Percentiles rank a stretch among this genome's conserved stretches.
Evolutionary conservation across 92 coral and sea anemone genomes (phyloP).

Genomic region (Parazoanthus swiftii): DNA sequence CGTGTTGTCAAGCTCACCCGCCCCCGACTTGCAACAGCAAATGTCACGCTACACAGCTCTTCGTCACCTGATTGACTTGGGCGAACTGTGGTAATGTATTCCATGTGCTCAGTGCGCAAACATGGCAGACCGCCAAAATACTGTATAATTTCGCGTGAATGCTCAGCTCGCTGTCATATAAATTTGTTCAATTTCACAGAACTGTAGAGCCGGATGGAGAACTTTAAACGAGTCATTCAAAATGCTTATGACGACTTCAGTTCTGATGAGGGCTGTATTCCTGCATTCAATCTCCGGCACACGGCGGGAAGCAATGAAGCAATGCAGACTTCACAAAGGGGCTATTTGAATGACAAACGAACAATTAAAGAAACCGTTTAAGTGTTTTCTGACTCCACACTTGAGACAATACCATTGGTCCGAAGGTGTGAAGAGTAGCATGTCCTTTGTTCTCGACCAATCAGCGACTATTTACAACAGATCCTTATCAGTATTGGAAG

Average conservation of each 20-base stretch:
- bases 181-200: not conserved
- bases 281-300: slow-evolving; percentile 17
- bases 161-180: slow-evolving; percentile 34
- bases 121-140: slow-evolving; percentile 79
- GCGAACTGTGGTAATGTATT: slow-evolving; percentile 66
- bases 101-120: slow-evolving; percentile 78
- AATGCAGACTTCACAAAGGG: slow-evolving; percentile 50
- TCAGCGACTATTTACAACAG: slow-evolving; percentile 84
- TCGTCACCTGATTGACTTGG: slow-evolving; percentile 49
- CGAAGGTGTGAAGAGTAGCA: slow-evolving; percentile 82
- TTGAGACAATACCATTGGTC: slow-evolving; percentile 84
- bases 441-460: slow-evolving; percentile 81
- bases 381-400: slow-evolving; percentile 80
- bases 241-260: slow-evolving; percentile 13
- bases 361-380: slow-evolving; percentile 97
- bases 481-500: slow-evolving; percentile 57
- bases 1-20: slow-evolving; percentile 13
- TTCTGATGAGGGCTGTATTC: slow-evolving; percentile 14
- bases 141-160: slow-evolving; percentile 33
- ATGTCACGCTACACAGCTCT: slow-evolving; percentile 58
- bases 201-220: not conserved
- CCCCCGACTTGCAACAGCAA: slow-evolving; percentile 50
- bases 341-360: slow-evolving; percentile 91
- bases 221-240: not conserved
- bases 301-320: slow-evolving; percentile 56